Base-by-base conservation (phyloP, 53 echinoderm and acorn worm species). In the Henricia sp. region DNA sequence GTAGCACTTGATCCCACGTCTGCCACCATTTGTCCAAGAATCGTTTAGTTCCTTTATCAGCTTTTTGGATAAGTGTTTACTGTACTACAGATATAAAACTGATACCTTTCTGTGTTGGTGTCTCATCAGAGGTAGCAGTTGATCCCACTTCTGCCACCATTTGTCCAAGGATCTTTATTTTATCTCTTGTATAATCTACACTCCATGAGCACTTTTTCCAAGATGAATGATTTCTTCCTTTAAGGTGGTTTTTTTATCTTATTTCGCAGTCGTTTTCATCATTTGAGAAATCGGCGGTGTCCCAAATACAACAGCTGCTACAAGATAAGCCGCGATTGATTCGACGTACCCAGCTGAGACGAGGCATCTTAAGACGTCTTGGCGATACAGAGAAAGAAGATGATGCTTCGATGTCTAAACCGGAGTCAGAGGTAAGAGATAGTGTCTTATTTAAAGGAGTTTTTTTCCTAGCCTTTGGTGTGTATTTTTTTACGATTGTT, bases 251-350 rank as follows among this genome's bases (percentile, higher is more conserved):
- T 88, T 6, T 88, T 24, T 50, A 0, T 74, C 11, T 50, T 1
- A 37, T 35, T 67, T 66, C 67, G 25, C 85, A 96, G 96, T 89
- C 96, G 6, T 96, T 96, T 70, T 91, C 93, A 23, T 90, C 91
- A 16, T 96, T 96, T 89, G 96, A 96, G 73, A 89, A 89, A 58
- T 96, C 96, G 28, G 83, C 94, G 0, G 66, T 96, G 28, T 41
- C 87, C 14, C 96, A 96, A 52, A 91, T 96, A n/a, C 88, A 96
- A 52, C 94, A 96, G 63, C 90, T 96, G 5, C 60, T 96, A 20
- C 84, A 89, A 50, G 96, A 96, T 52, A 87, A 85, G 48, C 72
- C 64, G 11, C 37, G 96, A 63, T 72, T 96, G 11, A 71, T 96
- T 52, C 72, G 70, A 65, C 76, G 96, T 37, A 94, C 96, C 14